Evolutionary conservation across 53 echinoderm and acorn worm species (phyloP).

Genomic region (Apostichopus leukothele): DNA sequence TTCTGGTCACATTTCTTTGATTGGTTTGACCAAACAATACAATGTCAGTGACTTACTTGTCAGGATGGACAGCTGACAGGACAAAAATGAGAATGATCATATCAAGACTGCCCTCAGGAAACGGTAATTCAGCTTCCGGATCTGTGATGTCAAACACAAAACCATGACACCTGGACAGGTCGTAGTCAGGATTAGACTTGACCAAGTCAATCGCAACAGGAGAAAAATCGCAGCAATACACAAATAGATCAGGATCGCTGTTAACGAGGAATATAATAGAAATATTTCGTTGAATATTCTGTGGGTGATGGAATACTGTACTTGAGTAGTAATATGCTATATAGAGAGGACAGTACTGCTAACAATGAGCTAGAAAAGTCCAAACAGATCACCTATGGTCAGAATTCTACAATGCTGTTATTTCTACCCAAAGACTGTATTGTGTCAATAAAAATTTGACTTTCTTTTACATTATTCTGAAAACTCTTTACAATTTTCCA

Average conservation of each 20-base stretch:
- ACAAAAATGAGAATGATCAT: constrained; percentile 91
- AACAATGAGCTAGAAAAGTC: too few species aligned
- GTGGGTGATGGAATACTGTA: too few species aligned
- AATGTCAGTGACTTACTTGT: constrained; percentile 58
- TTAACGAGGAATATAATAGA: neutral
- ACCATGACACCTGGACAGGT: constrained; percentile 78
- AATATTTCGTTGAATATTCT: neutral
- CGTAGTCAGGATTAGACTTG: constrained; percentile 83
- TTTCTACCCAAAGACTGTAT: too few species aligned
- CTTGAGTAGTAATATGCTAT: too few species aligned
- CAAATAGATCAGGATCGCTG: constrained; percentile 85
- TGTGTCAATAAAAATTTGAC: too few species aligned
- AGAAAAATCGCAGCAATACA: constrained; percentile 98
- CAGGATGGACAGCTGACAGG: constrained; percentile 88
- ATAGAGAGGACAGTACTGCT: too few species aligned
- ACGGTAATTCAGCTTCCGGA: constrained; percentile 60
- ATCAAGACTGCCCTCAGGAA: constrained; percentile 87
- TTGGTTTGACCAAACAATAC: too few species aligned
- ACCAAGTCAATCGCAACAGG: constrained; percentile 84
- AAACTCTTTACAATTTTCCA: too few species aligned
- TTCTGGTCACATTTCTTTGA: too few species aligned
- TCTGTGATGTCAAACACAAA: constrained; percentile 91
- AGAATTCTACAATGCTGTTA: too few species aligned
- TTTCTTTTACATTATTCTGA: too few species aligned
- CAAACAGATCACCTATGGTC: too few species aligned